These are phyloP conservation scores for Karalla daura DNA, from an alignment of 2,797 vertebrate genomes.

Conservation along the genomic window DNA sequence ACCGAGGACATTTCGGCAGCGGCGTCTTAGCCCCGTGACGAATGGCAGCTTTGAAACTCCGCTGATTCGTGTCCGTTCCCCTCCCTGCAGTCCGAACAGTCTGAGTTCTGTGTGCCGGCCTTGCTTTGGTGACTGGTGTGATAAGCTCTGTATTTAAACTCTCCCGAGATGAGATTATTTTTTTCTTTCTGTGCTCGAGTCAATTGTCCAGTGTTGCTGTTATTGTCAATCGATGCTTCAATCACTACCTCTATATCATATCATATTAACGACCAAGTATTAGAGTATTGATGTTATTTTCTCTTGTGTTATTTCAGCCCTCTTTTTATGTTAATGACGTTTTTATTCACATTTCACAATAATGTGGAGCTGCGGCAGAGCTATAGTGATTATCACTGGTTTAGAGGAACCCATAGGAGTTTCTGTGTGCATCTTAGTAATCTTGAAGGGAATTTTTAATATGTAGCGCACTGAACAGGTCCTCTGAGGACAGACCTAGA, in stretches of 20 bases:
- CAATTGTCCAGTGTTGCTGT: constrained; percentile 65
- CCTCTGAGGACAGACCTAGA: constrained; percentile 60
- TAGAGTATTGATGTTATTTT: constrained; percentile 68
- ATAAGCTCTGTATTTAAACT: constrained; percentile 74
- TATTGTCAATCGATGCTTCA: constrained; percentile 71
- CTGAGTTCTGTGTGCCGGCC: constrained; percentile 44
- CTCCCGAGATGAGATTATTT: constrained; percentile 51
- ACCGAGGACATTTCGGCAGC: constrained; percentile 30
- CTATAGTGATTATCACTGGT: constrained; percentile 45
- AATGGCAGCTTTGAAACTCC: constrained; percentile 45
- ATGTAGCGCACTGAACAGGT: constrained; percentile 44
- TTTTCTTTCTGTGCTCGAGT: constrained; percentile 37
- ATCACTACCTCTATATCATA: constrained; percentile 81
- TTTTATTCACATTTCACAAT: constrained; percentile 64
- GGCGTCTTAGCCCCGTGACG: constrained; percentile 35
- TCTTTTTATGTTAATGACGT: constrained; percentile 38
- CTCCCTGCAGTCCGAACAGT: constrained; percentile 34
- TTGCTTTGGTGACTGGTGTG: constrained; percentile 39
- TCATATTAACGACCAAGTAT: constrained; percentile 73
- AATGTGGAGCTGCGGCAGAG: constrained; percentile 52
- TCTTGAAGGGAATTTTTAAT: constrained; percentile 37
- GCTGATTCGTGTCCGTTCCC: constrained; percentile 28
- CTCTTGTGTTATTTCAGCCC: constrained; percentile 54
- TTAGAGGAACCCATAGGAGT: constrained; percentile 45
- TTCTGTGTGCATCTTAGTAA: constrained; percentile 26